These are phyloP conservation scores for Antechinus flavipes DNA, from an alignment of 2,113 vertebrate genomes.

Conservation along the genomic window DNA sequence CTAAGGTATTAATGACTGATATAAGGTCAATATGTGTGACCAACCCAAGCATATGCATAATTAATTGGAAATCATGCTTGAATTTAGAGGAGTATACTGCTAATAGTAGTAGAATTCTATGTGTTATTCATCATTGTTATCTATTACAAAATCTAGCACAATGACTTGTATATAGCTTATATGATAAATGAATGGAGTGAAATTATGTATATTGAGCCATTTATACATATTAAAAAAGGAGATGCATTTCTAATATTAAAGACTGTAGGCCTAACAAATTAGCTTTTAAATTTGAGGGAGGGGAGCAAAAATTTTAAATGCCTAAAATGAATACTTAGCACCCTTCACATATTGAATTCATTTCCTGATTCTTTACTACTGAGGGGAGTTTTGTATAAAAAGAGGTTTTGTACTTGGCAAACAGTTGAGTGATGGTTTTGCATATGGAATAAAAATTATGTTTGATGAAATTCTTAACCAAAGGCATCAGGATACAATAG, in stretches of 20 bases:
- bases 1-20: constrained; percentile 57
- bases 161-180: background rate
- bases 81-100: constrained; percentile 44
- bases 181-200: background rate
- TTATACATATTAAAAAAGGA: constrained; percentile 20
- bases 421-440: background rate
- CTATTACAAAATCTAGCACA: background rate
- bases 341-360: background rate
- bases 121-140: background rate
- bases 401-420: background rate
- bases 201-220: constrained; percentile 11
- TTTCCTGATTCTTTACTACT: background rate
- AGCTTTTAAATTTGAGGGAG: background rate
- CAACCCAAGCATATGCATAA: constrained; percentile 52
- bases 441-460: background rate
- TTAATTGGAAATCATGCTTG: constrained; percentile 58
- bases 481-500: background rate
- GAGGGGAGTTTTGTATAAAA: background rate
- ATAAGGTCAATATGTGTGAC: constrained; percentile 53
- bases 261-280: background rate
- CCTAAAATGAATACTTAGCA: background rate
- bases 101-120: constrained; percentile 9
- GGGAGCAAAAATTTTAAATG: background rate
- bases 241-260: background rate
- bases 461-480: background rate